These are phyloP conservation scores for Bemisia tabaci DNA, from an alignment of 1,140 invertebrate species.

Conservation along the genomic window DNA sequence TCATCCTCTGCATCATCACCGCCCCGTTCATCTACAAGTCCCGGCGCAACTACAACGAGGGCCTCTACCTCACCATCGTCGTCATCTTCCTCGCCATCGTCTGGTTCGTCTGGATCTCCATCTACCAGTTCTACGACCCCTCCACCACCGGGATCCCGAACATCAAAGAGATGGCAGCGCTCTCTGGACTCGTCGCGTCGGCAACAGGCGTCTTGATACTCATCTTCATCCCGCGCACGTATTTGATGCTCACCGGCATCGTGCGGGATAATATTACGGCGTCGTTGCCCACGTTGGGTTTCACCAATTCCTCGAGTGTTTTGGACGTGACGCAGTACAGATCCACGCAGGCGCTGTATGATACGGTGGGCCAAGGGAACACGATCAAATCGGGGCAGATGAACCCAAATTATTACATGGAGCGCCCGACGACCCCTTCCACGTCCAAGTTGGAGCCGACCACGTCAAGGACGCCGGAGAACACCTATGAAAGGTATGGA, in stretches of 20 bases:
- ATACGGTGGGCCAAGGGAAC: constrained; percentile 21
- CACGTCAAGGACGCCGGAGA: constrained; percentile 12
- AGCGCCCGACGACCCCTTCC: constrained; percentile 17
- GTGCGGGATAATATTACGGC: constrained; percentile 28
- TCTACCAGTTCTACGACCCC: constrained; percentile 28
- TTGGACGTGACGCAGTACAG: constrained; percentile 24
- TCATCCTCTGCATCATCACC: constrained; percentile 35
- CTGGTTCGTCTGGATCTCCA: constrained; percentile 39
- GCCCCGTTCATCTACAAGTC: constrained; percentile 37
- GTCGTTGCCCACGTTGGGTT: constrained; percentile 20
- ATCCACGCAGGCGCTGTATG: constrained; percentile 28
- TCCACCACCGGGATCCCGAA: constrained; percentile 19
- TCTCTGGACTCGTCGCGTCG: constrained; percentile 25
- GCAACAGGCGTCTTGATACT: constrained; percentile 37
- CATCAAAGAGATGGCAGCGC: constrained; percentile 18
- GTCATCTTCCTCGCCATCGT: constrained; percentile 32
- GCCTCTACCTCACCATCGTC: constrained; percentile 37
- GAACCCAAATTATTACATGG: constrained; percentile 23
- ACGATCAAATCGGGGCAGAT: constrained; percentile 12
- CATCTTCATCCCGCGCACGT: constrained; percentile 42
- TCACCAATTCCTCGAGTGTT: constrained; percentile 18
- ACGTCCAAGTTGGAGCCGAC: constrained; percentile 20
- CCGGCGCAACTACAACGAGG: constrained; percentile 43
- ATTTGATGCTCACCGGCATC: constrained; percentile 37
- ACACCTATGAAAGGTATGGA: constrained; percentile 23